Percentiles rank a stretch among this genome's conserved stretches.
Conservation (phyloP, 2,113 vertebrate species). For the Nannobrachium achirus region DNA sequence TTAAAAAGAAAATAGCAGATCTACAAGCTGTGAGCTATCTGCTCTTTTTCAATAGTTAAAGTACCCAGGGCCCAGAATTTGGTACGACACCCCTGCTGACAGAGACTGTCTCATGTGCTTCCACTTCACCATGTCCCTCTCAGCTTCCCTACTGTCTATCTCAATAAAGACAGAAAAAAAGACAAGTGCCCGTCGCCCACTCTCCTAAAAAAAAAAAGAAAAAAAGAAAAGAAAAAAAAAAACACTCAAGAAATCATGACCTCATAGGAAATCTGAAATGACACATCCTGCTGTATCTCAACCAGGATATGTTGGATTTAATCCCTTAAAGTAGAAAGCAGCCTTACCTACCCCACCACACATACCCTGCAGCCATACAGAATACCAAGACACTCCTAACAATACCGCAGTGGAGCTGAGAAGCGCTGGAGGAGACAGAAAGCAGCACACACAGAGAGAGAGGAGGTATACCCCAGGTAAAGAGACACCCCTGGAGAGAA, state of each 20-base stretch:
- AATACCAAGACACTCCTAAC: slow-evolving; percentile 32
- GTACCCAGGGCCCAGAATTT: no score
- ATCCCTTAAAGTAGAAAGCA: slow-evolving; percentile 17
- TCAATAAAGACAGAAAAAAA: no score
- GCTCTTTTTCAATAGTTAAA: no score
- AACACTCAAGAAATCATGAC: neutral
- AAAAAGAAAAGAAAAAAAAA: no score
- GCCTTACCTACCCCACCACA: slow-evolving; percentile 15
- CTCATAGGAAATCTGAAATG: neutral
- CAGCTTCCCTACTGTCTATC: no score
- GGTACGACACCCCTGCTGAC: no score
- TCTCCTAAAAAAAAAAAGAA: no score
- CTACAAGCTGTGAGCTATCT: no score
- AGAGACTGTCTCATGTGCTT: no score
- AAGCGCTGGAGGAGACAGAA: slow-evolving; percentile 40
- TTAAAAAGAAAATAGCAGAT: no score
- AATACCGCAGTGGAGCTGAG: slow-evolving; percentile 41
- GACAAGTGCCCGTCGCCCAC: no score
- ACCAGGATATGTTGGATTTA: slow-evolving; percentile 8
- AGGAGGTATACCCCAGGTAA: slow-evolving; percentile 57
- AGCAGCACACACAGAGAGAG: slow-evolving; percentile 60
- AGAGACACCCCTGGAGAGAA: slow-evolving; percentile 65
- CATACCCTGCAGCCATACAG: slow-evolving; percentile 47
- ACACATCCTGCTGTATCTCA: slow-evolving; percentile 15
- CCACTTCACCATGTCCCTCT: no score